Evolutionary conservation across 2,888 invertebrate genomes (phyloP).

Genomic region (Andrena bicolor): DNA sequence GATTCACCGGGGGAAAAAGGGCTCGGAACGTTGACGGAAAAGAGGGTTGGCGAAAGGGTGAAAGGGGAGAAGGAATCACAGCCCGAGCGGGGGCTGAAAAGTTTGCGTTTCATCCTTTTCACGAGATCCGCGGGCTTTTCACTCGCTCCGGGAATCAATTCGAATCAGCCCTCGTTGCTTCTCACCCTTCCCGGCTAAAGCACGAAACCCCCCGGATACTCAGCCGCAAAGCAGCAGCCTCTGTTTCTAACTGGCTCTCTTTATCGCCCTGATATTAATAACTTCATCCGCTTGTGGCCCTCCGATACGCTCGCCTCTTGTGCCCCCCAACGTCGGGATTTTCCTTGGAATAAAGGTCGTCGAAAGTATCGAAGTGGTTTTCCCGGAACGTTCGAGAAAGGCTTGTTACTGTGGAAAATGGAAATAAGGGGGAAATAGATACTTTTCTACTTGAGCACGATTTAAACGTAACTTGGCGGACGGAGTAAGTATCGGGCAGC

Average conservation of each 20-base stretch:
- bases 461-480: neutral
- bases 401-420: neutral
- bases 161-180: constrained; percentile 56
- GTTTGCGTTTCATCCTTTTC: constrained; percentile 72
- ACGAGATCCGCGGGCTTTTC: constrained; percentile 62
- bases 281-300: constrained; percentile 35
- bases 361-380: neutral
- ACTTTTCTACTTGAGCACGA: neutral
- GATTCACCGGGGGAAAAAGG: constrained; percentile 22
- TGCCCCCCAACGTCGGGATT: neutral
- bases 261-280: constrained; percentile 53
- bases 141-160: constrained; percentile 70
- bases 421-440: neutral
- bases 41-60: neutral
- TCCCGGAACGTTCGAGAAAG: too few species aligned
- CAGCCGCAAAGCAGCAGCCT: constrained; percentile 34
- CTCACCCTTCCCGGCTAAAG: constrained; percentile 28
- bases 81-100: constrained; percentile 61
- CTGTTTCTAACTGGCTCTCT: constrained; percentile 37
- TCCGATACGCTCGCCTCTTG: neutral
- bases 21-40: constrained; percentile 8
- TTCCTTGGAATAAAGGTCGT: neutral
- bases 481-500: neutral
- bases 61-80: constrained; percentile 52
- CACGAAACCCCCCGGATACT: constrained; percentile 28